Evolutionary conservation across 2,797 vertebrate genomes (phyloP), one percentile per base, ranked within the genome.

Genomic region (Novumbra hubbsi): DNA sequence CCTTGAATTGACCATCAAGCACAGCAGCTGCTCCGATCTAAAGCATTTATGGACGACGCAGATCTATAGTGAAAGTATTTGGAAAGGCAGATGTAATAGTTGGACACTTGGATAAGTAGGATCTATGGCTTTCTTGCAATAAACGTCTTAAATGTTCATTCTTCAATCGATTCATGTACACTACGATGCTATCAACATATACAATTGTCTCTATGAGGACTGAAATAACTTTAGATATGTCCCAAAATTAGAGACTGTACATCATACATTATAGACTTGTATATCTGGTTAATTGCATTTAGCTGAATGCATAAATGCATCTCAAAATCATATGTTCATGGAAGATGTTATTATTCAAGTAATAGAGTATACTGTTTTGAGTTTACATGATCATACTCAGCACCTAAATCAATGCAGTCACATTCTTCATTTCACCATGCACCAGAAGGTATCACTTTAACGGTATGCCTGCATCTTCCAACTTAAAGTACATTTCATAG

Each of bases 11-110:
- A 92, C 93, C 91, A 91, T 88, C 78, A 88, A 88, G 81, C 88
- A 75, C 86, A 92, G 89, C 92, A 93, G 92, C 91, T 93, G 90
- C 88, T 91, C 90, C 80, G 87, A 88, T 93, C 90, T 87, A 83
- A 83, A 85, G 89, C 85, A 90, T 89, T 84, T 77, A 78, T 73
- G 76, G 82, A 78, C 88, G 89, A 92, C 92, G 91, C 87, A 91
- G 88, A 93, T 92, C 78, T 88, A 87, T 86, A 82, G 86, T 83
- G 89, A 90, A 85, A 83, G 83, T 80, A 72, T 78, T 82, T 80
- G 78, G 73, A 70, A 80, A 84, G 86, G 86, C 84, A 81, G 78
- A 84, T 86, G 83, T 85, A 85, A 85, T 74, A 78, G 77, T 68
- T 71, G 73, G 75, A 60, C 74, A 81, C 68, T 66, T 72, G 80